phyloP scores from a whole-genome alignment of 1,140 invertebrate species.

The Laupala kohalensis region DNA sequence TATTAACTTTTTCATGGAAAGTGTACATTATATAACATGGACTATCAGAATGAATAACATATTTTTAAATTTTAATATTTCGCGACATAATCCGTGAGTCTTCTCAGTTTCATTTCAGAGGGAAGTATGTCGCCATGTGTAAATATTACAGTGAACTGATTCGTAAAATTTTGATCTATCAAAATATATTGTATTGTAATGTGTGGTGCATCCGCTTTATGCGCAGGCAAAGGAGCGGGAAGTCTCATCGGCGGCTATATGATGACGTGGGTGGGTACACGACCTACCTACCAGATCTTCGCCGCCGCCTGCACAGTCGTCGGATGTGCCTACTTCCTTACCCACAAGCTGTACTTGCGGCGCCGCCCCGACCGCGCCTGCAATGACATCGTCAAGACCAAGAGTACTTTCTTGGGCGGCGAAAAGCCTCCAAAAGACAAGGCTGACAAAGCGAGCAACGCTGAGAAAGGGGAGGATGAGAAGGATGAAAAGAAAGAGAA shows the following conservation, averaged over 20 bases:
- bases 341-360: slow-evolving; percentile 6
- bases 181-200: too few species aligned
- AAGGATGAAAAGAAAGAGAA: slow-evolving; percentile 13
- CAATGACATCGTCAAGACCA: background rate
- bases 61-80: too few species aligned
- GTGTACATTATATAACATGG: too few species aligned
- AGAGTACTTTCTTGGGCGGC: background rate
- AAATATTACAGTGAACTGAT: too few species aligned
- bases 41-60: too few species aligned
- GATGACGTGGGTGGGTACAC: slow-evolving; percentile 57
- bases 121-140: too few species aligned
- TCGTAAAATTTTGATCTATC: too few species aligned
- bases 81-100: too few species aligned
- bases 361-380: slow-evolving; percentile 15
- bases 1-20: too few species aligned
- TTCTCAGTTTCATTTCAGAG: too few species aligned
- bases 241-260: slow-evolving; percentile 63
- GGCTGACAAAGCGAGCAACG: slow-evolving; percentile 9
- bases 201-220: background rate
- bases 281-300: slow-evolving; percentile 60
- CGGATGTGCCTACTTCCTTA: slow-evolving; percentile 47
- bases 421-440: background rate
- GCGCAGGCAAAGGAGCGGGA: slow-evolving; percentile 56
- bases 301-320: slow-evolving; percentile 43
- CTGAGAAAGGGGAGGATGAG: slow-evolving; percentile 21